These are phyloP conservation scores for Hystrix brachyura DNA, from an alignment of 2,113 vertebrate species.

Conservation along the genomic window DNA sequence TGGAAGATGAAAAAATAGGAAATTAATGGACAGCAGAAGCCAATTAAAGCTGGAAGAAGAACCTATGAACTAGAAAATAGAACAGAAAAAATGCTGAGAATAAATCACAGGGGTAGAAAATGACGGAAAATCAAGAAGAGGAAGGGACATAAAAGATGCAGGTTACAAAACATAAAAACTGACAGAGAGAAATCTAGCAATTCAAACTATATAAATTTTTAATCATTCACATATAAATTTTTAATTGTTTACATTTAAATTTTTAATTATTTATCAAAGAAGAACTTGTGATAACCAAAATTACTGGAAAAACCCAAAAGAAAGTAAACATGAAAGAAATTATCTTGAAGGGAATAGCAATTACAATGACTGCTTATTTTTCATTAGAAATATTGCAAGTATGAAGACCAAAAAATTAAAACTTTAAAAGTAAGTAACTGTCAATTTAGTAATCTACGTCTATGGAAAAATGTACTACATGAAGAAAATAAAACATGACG, in stretches of 20 bases:
- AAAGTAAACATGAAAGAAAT: neutral
- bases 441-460: neutral
- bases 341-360: neutral
- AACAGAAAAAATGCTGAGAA: neutral
- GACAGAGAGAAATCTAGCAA: neutral
- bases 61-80: neutral
- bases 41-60: neutral
- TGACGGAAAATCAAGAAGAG: neutral
- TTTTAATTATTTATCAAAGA: neutral
- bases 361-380: neutral
- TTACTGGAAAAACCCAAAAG: neutral
- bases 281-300: neutral
- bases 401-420: neutral
- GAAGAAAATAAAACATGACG: neutral
- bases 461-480: neutral
- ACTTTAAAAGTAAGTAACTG: neutral
- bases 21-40: neutral
- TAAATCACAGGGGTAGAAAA: neutral
- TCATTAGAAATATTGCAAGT: neutral
- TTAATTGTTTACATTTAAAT: neutral
- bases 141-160: neutral
- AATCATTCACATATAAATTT: neutral
- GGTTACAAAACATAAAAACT: neutral
- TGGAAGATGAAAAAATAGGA: neutral
- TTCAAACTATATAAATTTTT: neutral